These are phyloP conservation scores for Nezara viridula DNA, from an alignment of 2,888 invertebrate genomes.

Conservation along the genomic window DNA sequence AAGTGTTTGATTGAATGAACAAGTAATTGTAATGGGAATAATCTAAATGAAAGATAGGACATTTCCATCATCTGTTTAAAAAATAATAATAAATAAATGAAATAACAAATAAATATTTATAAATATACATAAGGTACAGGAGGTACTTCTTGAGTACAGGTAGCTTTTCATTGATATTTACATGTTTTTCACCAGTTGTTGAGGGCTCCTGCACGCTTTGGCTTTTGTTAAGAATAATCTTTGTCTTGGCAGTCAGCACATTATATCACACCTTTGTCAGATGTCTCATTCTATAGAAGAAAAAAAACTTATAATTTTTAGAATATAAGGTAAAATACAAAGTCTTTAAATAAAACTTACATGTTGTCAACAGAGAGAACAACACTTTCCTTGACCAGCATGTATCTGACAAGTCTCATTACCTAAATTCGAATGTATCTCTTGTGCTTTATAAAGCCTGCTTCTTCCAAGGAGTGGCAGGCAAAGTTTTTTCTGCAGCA, in stretches of 20 bases:
- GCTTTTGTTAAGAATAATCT: neutral
- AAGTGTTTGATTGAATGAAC: slow-evolving; percentile 15
- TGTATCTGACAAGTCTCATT: slow-evolving; percentile 62
- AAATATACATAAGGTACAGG: slow-evolving; percentile 21
- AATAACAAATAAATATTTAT: slow-evolving; percentile 42
- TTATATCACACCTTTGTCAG: slow-evolving; percentile 1
- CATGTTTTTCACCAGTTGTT: neutral
- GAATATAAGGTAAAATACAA: neutral
- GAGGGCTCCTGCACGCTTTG: neutral
- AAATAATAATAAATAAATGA: slow-evolving; percentile 33
- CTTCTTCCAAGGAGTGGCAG: slow-evolving; percentile 71
- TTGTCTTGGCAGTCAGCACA: neutral
- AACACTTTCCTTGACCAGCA: slow-evolving; percentile 73
- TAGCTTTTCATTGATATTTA: slow-evolving; percentile 2
- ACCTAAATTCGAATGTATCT: slow-evolving; percentile 50
- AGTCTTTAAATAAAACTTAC: neutral
- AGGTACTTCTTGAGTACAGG: neutral
- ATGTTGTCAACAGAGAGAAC: slow-evolving; percentile 74
- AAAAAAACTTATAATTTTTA: neutral
- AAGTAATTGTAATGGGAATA: neutral
- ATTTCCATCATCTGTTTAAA: slow-evolving; percentile 2
- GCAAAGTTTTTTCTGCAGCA: slow-evolving; percentile 77
- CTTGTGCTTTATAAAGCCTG: slow-evolving; percentile 48
- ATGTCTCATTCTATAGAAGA: neutral
- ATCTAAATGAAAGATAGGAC: neutral